A percentile compares a stretch with the other conserved stretches of the same genome.
Conservation (phyloP, 2,888 invertebrate genomes). For the Acanthosepion esculentum region DNA sequence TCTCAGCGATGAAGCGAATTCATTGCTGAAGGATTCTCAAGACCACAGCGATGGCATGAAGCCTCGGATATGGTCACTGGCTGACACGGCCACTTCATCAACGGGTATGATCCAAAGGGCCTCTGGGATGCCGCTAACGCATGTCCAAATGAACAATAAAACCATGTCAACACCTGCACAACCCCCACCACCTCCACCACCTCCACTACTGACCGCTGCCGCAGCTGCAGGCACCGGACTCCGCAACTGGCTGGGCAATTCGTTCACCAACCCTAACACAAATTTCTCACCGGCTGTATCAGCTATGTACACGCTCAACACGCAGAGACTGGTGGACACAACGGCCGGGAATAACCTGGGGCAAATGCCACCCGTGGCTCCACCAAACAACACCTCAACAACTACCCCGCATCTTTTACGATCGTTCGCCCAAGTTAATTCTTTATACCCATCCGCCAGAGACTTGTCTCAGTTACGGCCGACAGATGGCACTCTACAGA, state of each 20-base stretch:
- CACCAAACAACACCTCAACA: neutral
- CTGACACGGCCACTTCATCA: conserved; percentile 71
- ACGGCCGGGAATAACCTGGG: conserved; percentile 37
- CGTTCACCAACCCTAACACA: conserved; percentile 39
- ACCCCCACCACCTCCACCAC: neutral
- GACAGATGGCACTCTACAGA: conserved; percentile 35
- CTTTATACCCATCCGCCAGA: conserved; percentile 44
- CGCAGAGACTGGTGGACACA: conserved; percentile 1
- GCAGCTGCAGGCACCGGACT: conserved; percentile 34
- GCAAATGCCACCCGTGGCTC: conserved; percentile 40
- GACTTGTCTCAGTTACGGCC: conserved; percentile 40
- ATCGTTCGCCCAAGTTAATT: conserved; percentile 40
- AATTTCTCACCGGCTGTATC: conserved; percentile 41
- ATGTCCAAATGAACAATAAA: conserved; percentile 46
- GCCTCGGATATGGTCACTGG: conserved; percentile 72
- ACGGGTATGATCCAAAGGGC: conserved; percentile 51
- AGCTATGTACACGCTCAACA: conserved; percentile 45
- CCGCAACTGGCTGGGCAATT: conserved; percentile 40
- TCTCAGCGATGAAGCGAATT: conserved; percentile 66
- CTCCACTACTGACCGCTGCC: neutral
- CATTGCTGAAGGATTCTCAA: conserved; percentile 57
- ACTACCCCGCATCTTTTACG: conserved; percentile 24
- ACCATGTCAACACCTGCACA: conserved; percentile 40
- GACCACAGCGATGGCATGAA: conserved; percentile 58
- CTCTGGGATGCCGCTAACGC: conserved; percentile 34